These are phyloP conservation scores for Galemys pyrenaicus DNA, from an alignment of 2,113 vertebrate genomes.

Conservation along the genomic window DNA sequence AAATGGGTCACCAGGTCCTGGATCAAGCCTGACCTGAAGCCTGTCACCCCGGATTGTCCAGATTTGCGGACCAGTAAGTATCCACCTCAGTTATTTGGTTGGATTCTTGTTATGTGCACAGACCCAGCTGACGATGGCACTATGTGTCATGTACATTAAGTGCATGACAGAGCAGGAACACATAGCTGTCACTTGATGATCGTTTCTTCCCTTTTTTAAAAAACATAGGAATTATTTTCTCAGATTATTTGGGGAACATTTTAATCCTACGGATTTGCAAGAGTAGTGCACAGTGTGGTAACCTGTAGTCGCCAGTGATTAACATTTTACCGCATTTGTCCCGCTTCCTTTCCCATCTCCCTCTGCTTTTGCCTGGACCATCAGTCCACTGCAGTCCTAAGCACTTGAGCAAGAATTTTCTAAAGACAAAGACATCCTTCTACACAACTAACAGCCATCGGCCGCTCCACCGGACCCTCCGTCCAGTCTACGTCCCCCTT, in stretches of 20 bases:
- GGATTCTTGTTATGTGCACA: conserved; percentile 14
- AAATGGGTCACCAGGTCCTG: conserved; percentile 1
- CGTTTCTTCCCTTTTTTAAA: not conserved
- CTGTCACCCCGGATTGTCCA: not conserved
- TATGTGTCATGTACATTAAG: not conserved
- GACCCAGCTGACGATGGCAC: not conserved
- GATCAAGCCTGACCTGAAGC: conserved; percentile 45
- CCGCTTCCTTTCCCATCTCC: not conserved
- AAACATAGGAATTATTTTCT: not conserved
- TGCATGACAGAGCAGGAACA: not conserved
- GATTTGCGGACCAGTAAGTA: not conserved
- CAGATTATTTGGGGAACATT: not conserved
- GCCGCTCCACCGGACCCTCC: too few species aligned
- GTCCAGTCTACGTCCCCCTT: not conserved
- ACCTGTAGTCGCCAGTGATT: not conserved
- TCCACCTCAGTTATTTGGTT: not conserved
- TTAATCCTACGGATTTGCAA: not conserved
- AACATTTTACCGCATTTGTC: not conserved
- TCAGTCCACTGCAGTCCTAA: not conserved
- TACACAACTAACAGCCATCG: too few species aligned
- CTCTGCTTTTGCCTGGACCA: not conserved
- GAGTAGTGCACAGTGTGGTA: not conserved
- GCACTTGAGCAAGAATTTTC: not conserved
- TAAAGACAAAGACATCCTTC: not conserved
- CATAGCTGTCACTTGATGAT: not conserved